phyloP scores from a whole-genome alignment of 2,888 invertebrate species.

The Allygus modestus region DNA sequence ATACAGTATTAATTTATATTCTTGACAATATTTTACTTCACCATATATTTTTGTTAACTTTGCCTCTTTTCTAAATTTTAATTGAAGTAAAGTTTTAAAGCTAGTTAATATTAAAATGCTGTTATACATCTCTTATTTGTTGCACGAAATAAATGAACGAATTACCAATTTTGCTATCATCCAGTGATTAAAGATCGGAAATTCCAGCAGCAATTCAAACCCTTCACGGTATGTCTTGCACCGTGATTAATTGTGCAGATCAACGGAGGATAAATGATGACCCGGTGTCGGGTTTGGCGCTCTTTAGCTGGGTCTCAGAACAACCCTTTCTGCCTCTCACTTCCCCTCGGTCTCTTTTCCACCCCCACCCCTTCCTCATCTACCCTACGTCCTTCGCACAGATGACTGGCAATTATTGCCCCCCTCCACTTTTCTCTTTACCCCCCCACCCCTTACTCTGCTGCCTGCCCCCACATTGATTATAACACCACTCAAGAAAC shows the following conservation, averaged over 20 bases:
- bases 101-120: too few species aligned
- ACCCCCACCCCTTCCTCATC: not conserved
- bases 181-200: too few species aligned
- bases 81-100: too few species aligned
- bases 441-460: not conserved
- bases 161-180: too few species aligned
- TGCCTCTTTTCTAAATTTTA: too few species aligned
- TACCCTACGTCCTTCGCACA: not conserved
- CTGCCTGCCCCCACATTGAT: constrained; percentile 5
- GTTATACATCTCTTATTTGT: too few species aligned
- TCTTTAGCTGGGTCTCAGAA: not conserved
- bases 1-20: too few species aligned
- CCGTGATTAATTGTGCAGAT: not conserved
- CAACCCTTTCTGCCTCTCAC: not conserved
- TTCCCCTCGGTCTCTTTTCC: not conserved
- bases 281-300: not conserved
- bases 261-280: not conserved
- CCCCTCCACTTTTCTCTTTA: not conserved
- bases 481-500: constrained; percentile 10
- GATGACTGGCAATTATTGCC: constrained; percentile 14
- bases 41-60: too few species aligned
- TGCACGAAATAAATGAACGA: too few species aligned
- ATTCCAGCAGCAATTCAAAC: too few species aligned
- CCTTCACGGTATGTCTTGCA: too few species aligned
- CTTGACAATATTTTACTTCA: too few species aligned